phyloP scores from a whole-genome alignment of 1,140 invertebrate species.

The Steinernema khuongi region DNA sequence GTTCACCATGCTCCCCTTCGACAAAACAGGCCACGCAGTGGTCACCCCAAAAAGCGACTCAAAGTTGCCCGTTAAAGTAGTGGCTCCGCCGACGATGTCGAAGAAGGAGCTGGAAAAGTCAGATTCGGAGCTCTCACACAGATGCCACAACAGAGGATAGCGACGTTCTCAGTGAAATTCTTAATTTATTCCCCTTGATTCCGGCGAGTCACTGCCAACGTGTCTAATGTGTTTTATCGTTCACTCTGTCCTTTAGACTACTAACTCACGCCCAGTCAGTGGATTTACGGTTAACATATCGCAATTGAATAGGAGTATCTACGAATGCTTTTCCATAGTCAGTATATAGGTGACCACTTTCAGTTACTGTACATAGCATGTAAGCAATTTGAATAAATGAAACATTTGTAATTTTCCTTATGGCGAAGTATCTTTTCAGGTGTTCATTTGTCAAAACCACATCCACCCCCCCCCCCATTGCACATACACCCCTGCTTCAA shows the following conservation, averaged over 20 bases:
- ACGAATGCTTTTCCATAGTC: not conserved
- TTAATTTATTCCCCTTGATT: not conserved
- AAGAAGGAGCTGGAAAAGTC: not conserved
- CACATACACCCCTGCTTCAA: too few relatives aligned
- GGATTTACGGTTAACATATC: constrained; percentile 12
- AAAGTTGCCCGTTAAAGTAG: not conserved
- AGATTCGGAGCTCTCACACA: not conserved
- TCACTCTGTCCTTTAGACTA: not conserved
- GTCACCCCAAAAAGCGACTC: not conserved
- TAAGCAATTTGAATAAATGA: not conserved
- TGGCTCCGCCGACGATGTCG: not conserved
- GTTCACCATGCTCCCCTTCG: constrained; percentile 19
- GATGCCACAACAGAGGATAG: not conserved
- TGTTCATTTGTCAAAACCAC: too few relatives aligned
- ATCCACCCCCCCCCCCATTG: too few relatives aligned
- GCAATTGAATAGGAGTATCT: not conserved
- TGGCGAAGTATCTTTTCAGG: too few relatives aligned
- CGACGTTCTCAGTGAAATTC: not conserved
- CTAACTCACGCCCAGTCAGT: not conserved
- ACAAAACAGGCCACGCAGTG: not conserved
- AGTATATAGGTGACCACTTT: not conserved
- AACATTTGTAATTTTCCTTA: too few relatives aligned
- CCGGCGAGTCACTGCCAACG: too few relatives aligned
- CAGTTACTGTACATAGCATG: not conserved
- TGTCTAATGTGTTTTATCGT: too few relatives aligned